Evolutionary conservation across 2,888 invertebrate genomes (phyloP).

Genomic region (Horisme vitalbata): DNA sequence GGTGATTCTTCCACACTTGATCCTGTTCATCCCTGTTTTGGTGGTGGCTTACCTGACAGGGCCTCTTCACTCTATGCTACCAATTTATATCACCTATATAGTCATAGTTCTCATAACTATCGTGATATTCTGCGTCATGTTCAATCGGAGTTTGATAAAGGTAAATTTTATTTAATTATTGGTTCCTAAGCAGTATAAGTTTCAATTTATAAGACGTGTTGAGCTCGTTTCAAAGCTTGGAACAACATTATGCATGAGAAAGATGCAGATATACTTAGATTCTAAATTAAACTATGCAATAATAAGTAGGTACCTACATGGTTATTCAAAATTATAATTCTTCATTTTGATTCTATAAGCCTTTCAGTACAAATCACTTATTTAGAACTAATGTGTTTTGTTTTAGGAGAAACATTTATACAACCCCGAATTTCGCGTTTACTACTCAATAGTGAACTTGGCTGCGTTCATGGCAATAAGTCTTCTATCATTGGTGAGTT

Average conservation of each 20-base stretch:
- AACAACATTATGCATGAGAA: no score
- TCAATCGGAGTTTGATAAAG: constrained; percentile 64
- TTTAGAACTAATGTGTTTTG: no score
- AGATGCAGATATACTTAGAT: no score
- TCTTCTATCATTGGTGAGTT: constrained; percentile 65
- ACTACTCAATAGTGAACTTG: constrained; percentile 44
- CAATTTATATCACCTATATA: constrained; percentile 62
- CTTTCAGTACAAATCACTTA: no score
- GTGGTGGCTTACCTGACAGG: constrained; percentile 62
- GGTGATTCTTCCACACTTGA: constrained; percentile 65
- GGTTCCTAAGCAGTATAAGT: background rate
- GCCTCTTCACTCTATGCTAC: constrained; percentile 43
- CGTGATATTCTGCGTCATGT: constrained; percentile 60
- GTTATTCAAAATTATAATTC: no score
- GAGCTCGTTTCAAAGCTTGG: no score
- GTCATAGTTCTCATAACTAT: constrained; percentile 64
- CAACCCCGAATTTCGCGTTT: constrained; percentile 44
- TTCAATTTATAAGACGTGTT: no score
- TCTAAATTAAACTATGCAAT: no score
- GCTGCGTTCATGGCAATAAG: constrained; percentile 63
- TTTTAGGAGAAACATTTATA: constrained; percentile 64
- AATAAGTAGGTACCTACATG: no score
- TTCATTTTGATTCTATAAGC: no score
- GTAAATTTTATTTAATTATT: no score
- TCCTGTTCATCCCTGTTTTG: constrained; percentile 69